Evolutionary conservation across 2,888 invertebrate genomes (phyloP), one percentile per base, ranked within the genome.

Genomic region (Eumacrocentrus americanus): DNA sequence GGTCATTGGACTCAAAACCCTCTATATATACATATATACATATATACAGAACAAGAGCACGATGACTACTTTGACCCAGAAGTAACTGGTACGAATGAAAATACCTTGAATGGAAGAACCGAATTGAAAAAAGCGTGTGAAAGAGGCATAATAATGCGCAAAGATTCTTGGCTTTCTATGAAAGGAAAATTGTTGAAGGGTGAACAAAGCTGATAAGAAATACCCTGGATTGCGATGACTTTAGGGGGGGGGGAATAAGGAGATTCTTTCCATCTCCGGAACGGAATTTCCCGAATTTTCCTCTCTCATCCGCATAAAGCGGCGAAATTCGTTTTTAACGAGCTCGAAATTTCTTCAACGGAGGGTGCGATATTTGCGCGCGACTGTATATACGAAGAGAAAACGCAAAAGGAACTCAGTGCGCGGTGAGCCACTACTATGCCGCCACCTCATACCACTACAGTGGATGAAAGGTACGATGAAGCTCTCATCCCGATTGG

Each of bases 11-110:
- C 11, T 23, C 16, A 48, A n/a, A n/a, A n/a, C n/a, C n/a, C n/a
- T n/a, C n/a, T n/a, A n/a, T n/a, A n/a, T n/a, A n/a, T n/a, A n/a
- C n/a, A n/a, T n/a, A n/a, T n/a, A n/a, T n/a, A n/a, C n/a, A n/a
- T n/a, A n/a, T n/a, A n/a, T n/a, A n/a, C n/a, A n/a, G n/a, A n/a
- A n/a, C n/a, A n/a, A n/a, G n/a, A n/a, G n/a, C n/a, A n/a, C n/a
- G n/a, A n/a, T n/a, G n/a, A n/a, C 11, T 37, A 51, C 51, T 51
- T 51, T 51, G 37, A 51, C n/a, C 37, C 18, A 51, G n/a, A 51
- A 51, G 29, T 29, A 6, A 9, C 9, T 29, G 34, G 6, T 51
- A 37, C n/a, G 22, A 20, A 37, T 51, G 51, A 22, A 51, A 51
- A 37, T 51, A 37, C 18, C 35, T 20, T 51, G 16, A 16, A 51